Base-by-base conservation (phyloP, 2,113 vertebrate genomes). In the Hepsetus odoe region DNA sequence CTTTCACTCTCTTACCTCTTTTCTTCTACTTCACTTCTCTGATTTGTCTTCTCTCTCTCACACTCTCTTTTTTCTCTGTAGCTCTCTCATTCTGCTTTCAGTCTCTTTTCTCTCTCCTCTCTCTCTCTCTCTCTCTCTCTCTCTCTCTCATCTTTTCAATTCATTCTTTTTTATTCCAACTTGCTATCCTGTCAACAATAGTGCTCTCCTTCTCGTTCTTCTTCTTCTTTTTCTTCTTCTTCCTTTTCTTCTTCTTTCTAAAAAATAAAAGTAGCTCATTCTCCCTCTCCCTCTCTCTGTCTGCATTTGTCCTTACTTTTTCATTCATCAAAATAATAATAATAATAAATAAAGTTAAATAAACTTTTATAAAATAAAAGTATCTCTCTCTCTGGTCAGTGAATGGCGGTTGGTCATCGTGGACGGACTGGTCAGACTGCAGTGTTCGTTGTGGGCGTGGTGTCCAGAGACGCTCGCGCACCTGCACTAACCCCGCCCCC, bases 341-440 rank as follows among this genome's bases (percentile, higher is more conserved):
- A 38, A 8, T 38, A 42, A 42, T 42, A 42, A 11, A 38, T n/a
- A n/a, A 42, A 42, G 8, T 42, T 12, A 42, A 38, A 3, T 3
- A 38, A 3, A 38, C 35, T 38, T 5, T 38, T 38, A 38, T 38
- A 38, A 38, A 38, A 3, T 38, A 38, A 38, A 4, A 8, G 4
- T 64, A 20, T 12, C 33, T 32, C 26, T 65, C 30, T 24, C 56
- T 55, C 65, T 61, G 28, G 18, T 55, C 90, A 98, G 97, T 98
- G 84, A 98, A 98, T 0, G 97, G 96, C 53, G 96, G 96, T 32
- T 98, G 97, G 97, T 98, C 96, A 0, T 95, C 93, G 0, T 98
- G 97, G 97, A 96, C 95, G 0, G 95, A 96, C 88, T 98, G 97
- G 97, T 96, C 96, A 0, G 89, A 91, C 73, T 98, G 97, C 82